phyloP scores from a whole-genome alignment of 2,888 invertebrate species.

The Acleris sparsana region DNA sequence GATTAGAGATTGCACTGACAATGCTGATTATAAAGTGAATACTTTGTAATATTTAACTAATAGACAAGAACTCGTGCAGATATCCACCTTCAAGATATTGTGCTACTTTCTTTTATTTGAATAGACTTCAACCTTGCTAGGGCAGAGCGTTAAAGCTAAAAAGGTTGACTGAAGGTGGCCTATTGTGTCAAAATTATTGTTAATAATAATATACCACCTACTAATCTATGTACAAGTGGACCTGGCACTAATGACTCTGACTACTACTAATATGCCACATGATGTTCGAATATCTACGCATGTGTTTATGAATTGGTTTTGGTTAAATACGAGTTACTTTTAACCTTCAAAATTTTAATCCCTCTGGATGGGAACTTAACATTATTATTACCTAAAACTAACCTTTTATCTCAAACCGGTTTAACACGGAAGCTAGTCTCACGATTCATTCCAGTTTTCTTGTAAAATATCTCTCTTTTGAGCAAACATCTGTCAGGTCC shows the following conservation, averaged over 20 bases:
- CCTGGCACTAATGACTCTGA: too few species aligned
- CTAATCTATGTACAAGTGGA: too few species aligned
- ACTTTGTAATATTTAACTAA: conserved; percentile 29
- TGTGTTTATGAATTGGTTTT: too few species aligned
- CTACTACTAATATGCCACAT: too few species aligned
- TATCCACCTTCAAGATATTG: conserved; percentile 26
- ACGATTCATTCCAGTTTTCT: conserved; percentile 69
- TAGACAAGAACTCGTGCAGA: conserved; percentile 20
- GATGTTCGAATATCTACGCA: too few species aligned
- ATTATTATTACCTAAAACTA: conserved; percentile 45
- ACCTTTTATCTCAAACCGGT: conserved; percentile 57
- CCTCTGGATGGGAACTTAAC: conserved; percentile 45
- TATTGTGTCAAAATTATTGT: too few species aligned
- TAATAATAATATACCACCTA: too few species aligned
- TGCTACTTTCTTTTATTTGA: conserved; percentile 24
- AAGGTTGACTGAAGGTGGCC: neutral
- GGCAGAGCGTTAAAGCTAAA: neutral
- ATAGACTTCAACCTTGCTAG: conserved; percentile 17
- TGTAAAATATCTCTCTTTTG: conserved; percentile 50
- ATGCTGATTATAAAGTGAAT: conserved; percentile 26
- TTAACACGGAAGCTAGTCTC: conserved; percentile 71
- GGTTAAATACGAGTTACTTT: neutral
- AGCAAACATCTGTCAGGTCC: conserved; percentile 60
- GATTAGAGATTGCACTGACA: conserved; percentile 29
- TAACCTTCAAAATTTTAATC: conserved; percentile 2